A percentile compares a stretch with the other conserved stretches of the same genome.
Conservation (phyloP, 2,113 vertebrate species). For the Corvus cornix region DNA sequence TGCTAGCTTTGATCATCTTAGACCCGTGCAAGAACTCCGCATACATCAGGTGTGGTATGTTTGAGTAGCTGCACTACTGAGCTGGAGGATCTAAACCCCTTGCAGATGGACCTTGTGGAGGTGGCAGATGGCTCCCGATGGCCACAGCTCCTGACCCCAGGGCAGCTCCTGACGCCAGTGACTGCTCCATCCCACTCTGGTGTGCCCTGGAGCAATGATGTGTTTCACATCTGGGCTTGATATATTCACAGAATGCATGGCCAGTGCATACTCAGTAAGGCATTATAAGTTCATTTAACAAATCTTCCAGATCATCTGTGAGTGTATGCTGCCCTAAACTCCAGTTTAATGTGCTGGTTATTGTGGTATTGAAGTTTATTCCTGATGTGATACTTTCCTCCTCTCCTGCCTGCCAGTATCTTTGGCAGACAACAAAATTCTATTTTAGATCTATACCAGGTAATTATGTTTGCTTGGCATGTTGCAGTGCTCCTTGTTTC, state of each 20-base stretch:
- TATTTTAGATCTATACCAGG: background rate
- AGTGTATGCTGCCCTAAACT: background rate
- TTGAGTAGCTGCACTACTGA: background rate
- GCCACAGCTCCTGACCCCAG: background rate
- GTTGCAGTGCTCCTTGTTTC: background rate
- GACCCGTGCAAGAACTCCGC: background rate
- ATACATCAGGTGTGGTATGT: background rate
- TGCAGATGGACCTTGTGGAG: background rate
- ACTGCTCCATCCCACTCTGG: background rate
- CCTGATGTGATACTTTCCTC: background rate
- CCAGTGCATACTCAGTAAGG: background rate
- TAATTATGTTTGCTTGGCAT: background rate
- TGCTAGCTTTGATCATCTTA: background rate
- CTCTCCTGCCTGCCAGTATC: background rate
- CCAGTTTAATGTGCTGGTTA: background rate
- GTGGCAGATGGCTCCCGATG: rapidly evolving
- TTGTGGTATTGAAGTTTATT: background rate
- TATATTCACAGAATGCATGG: background rate
- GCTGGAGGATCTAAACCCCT: background rate
- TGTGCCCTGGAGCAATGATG: background rate
- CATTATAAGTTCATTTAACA: background rate
- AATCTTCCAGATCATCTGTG: background rate
- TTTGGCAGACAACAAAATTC: background rate
- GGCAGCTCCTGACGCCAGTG: background rate
- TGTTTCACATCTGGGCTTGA: background rate